A percentile compares a stretch with the other conserved stretches of the same genome.
Conservation (phyloP, 1,140 invertebrate species). For the Euura lappo region DNA sequence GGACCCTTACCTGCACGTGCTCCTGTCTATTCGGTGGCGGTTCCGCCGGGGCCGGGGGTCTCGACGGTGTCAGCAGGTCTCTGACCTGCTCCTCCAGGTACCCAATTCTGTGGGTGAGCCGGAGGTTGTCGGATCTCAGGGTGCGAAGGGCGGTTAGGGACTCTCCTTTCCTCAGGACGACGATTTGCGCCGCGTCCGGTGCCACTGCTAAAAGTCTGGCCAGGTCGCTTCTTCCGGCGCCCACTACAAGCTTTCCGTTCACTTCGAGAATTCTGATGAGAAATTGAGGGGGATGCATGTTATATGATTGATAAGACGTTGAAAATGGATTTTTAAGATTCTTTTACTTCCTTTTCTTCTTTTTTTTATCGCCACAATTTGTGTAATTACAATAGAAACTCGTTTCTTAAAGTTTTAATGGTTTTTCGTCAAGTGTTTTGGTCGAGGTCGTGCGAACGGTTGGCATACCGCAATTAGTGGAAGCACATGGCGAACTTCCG, state of each 20-base stretch:
- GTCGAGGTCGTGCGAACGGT: slow-evolving; percentile 46
- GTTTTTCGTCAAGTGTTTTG: neutral
- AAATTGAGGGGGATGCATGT: slow-evolving; percentile 8
- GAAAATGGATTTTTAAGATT: neutral
- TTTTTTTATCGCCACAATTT: neutral
- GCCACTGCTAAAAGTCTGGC: slow-evolving; percentile 66
- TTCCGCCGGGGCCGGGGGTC: slow-evolving; percentile 36
- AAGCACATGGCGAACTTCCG: slow-evolving; percentile 57
- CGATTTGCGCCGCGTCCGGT: slow-evolving; percentile 62
- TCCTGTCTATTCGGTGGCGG: slow-evolving; percentile 18
- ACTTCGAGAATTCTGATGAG: slow-evolving; percentile 78
- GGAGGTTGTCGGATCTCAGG: slow-evolving; percentile 78
- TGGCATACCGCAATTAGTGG: slow-evolving; percentile 52
- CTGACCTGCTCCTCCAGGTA: slow-evolving; percentile 88
- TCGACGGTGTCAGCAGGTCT: slow-evolving; percentile 64
- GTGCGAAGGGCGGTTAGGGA: slow-evolving; percentile 69
- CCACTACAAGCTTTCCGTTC: slow-evolving; percentile 78
- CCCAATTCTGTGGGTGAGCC: slow-evolving; percentile 84
- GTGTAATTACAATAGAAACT: neutral
- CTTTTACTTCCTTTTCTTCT: no score
- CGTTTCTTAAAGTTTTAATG: no score
- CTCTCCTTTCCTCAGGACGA: slow-evolving; percentile 57
- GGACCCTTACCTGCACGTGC: neutral
- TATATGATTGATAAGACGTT: slow-evolving; percentile 12
- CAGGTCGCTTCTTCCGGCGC: slow-evolving; percentile 73